These are phyloP conservation scores for Tipula vernalis DNA, from an alignment of 2,888 invertebrate genomes.

Conservation along the genomic window DNA sequence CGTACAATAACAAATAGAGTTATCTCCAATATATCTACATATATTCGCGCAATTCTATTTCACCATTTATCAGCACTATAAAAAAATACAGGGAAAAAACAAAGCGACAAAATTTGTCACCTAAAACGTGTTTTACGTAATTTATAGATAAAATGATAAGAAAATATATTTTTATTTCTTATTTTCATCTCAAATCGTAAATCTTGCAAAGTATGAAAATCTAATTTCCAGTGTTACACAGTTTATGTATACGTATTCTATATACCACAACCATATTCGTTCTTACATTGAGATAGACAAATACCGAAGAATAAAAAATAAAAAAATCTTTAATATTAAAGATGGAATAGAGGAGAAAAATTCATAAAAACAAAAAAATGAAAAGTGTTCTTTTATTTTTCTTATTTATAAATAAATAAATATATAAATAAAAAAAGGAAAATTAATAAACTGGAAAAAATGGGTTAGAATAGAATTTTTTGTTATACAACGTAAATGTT, in stretches of 20 bases:
- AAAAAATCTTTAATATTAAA: neutral
- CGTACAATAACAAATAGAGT: neutral
- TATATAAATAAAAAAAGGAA: neutral
- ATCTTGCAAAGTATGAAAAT: neutral
- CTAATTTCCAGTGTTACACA: neutral
- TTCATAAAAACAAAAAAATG: neutral
- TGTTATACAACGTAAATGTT: neutral
- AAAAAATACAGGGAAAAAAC: neutral
- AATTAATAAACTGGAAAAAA: constrained; percentile 1
- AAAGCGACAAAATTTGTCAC: neutral
- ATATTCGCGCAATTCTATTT: neutral
- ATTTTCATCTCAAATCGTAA: neutral
- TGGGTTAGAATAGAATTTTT: neutral
- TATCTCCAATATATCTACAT: neutral
- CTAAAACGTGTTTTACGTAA: neutral
- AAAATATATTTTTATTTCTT: neutral
- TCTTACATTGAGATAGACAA: neutral
- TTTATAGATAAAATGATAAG: neutral
- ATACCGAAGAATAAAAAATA: neutral
- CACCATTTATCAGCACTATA: neutral
- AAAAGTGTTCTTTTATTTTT: neutral
- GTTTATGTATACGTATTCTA: too few relatives aligned
- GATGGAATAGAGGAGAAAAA: neutral
- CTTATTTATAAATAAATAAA: neutral
- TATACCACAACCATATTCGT: neutral